Evolutionary conservation across 2,888 invertebrate species (phyloP), one percentile per base, ranked within the genome.

Genomic region (Campoplex capitator): DNA sequence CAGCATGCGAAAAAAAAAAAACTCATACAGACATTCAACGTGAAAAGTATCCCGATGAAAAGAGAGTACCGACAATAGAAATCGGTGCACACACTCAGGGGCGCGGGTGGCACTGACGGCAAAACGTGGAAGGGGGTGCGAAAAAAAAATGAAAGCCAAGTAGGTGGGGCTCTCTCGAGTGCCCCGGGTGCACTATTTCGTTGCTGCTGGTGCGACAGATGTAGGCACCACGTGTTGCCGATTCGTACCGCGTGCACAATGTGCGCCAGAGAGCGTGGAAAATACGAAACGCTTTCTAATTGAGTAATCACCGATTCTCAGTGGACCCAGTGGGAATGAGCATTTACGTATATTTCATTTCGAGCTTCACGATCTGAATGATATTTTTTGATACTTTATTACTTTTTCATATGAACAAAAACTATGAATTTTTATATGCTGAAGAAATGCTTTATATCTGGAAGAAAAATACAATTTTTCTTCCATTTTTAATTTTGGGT

Each of bases 141-240:
- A 88, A 85, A 87, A 87, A 38, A 89, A 85, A 88, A 89, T 89
- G 88, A 87, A 86, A 85, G 84, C 78, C 85, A 85, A 85, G 88
- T 85, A 84, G 88, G 90, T 88, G 87, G 89, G 85, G 86, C 75
- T 51, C 23, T 23, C 23, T 23, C 77, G 81, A 88, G 85, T 83
- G 78, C 81, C 75, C 81, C 80, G 82, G 85, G 83, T 83, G 87
- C 82, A 79, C 82, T 82, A 83, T 84, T 84, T 87, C 62, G 87
- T 84, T 83, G 88, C 89, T 89, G 89, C 89, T 88, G 91, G 90
- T 90, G 91, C 92, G 92, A 93, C 93, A 93, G 93, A 93, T 93
- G 93, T 93, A 91, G 91, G 90, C 92, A 92, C 93, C 93, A 92
- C 92, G 91, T 91, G 90, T 89, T 83, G 73, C 86, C 89, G 89